phyloP scores from a whole-genome alignment of 2,888 invertebrate genomes.

The Anthophora plumipes region DNA sequence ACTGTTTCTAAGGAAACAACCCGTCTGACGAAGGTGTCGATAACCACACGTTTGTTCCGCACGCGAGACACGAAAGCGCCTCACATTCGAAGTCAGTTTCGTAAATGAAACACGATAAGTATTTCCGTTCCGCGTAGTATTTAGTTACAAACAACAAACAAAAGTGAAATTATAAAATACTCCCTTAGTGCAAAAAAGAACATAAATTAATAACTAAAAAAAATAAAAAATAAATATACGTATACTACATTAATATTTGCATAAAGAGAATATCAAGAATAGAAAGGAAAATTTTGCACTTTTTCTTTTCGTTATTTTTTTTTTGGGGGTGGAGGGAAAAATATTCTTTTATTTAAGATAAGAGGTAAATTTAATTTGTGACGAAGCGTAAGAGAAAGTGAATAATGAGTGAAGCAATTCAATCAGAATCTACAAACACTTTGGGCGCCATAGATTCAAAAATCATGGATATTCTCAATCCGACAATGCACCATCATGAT shows the following conservation, averaged over 20 bases:
- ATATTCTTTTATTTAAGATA: not conserved
- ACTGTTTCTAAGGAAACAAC: conserved; percentile 82
- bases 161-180: conserved; percentile 1
- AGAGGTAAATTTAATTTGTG: not conserved
- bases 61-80: conserved; percentile 83
- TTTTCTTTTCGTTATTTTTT: not conserved
- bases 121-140: not conserved
- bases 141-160: not conserved
- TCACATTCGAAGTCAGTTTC: conserved; percentile 22
- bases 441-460: conserved; percentile 80
- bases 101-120: conserved; percentile 17
- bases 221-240: not conserved
- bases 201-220: not conserved
- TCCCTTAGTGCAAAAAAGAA: not conserved
- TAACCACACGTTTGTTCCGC: conserved; percentile 84
- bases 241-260: too few relatives aligned
- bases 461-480: conserved; percentile 86
- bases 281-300: not conserved
- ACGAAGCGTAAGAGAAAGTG: not conserved
- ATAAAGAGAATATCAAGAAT: not conserved
- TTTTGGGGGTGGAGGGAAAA: too few relatives aligned
- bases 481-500: conserved; percentile 89
- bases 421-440: conserved; percentile 70
- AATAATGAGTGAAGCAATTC: conserved; percentile 29
- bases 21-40: conserved; percentile 79